These are phyloP conservation scores for Emmelina monodactyla DNA, from an alignment of 2,888 invertebrate species.

Conservation along the genomic window DNA sequence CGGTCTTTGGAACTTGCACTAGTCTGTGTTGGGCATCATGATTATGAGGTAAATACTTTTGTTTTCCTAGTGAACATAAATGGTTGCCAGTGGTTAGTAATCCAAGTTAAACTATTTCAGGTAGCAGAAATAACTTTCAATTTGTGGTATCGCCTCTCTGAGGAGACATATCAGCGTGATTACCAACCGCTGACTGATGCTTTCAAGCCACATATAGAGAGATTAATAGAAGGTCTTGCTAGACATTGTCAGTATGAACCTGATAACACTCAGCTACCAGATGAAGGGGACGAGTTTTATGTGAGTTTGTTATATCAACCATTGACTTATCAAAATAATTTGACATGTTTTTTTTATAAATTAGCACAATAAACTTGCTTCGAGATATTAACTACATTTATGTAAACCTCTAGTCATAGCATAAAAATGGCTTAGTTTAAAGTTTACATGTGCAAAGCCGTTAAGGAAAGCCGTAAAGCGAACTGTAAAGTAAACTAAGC, in stretches of 20 bases:
- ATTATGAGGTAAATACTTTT: conserved; percentile 86
- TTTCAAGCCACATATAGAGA: conserved; percentile 90
- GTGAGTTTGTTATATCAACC: conserved; percentile 33
- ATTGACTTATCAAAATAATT: not conserved
- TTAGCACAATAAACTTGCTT: no score
- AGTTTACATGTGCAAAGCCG: no score
- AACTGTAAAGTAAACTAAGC: no score
- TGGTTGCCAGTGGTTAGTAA: not conserved
- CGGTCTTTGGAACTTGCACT: conserved; percentile 88
- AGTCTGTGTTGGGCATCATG: conserved; percentile 94
- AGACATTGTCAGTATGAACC: conserved; percentile 96
- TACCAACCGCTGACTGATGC: conserved; percentile 79
- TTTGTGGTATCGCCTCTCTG: conserved; percentile 95
- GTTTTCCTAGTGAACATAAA: no score
- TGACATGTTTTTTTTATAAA: no score
- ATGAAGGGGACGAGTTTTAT: conserved; percentile 84
- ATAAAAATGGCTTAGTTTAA: no score
- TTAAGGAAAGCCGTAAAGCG: no score
- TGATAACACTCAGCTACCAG: conserved; percentile 87
- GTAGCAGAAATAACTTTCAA: conserved; percentile 92
- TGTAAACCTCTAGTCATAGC: no score
- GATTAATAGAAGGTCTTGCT: conserved; percentile 88
- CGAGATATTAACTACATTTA: no score
- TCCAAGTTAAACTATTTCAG: conserved; percentile 20
- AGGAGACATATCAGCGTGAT: conserved; percentile 90